phyloP scores from a whole-genome alignment of 2,888 invertebrate species.

The Gastracanthus pulcherrimus region DNA sequence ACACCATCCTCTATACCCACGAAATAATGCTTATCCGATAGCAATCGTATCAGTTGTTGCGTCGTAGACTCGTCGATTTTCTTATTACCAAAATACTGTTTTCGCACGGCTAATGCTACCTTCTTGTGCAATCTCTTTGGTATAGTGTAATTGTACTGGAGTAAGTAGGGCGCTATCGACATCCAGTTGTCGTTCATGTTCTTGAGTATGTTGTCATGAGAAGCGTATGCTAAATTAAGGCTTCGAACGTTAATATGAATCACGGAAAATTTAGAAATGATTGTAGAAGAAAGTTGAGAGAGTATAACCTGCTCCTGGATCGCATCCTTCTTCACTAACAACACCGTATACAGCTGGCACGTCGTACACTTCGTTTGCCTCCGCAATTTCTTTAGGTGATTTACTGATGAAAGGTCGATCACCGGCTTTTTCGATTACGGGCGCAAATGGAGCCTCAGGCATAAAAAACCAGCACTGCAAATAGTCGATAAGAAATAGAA shows the following conservation, averaged over 20 bases:
- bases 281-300: neutral
- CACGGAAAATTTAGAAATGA: constrained; percentile 32
- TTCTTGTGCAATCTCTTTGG: neutral
- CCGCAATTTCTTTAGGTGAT: constrained; percentile 82
- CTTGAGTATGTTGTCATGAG: constrained; percentile 21
- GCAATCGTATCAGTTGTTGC: constrained; percentile 76
- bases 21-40: constrained; percentile 83
- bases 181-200: constrained; percentile 25
- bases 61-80: constrained; percentile 75
- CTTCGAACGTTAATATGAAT: constrained; percentile 59
- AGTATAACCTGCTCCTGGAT: constrained; percentile 82
- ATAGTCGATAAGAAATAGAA: neutral
- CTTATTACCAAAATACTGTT: constrained; percentile 79
- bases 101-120: constrained; percentile 78
- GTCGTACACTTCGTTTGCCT: constrained; percentile 80
- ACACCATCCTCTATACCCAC: constrained; percentile 81
- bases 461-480: constrained; percentile 81
- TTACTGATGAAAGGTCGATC: constrained; percentile 83
- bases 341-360: constrained; percentile 85
- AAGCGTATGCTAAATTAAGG: constrained; percentile 66
- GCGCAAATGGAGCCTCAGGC: constrained; percentile 86
- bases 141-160: constrained; percentile 15
- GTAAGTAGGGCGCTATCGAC: constrained; percentile 8
- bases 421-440: constrained; percentile 82
- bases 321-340: constrained; percentile 84